Evolutionary conservation across 2,797 vertebrate species (phyloP), one percentile per base, ranked within the genome.

Genomic region (Tolypeutes matacus): DNA sequence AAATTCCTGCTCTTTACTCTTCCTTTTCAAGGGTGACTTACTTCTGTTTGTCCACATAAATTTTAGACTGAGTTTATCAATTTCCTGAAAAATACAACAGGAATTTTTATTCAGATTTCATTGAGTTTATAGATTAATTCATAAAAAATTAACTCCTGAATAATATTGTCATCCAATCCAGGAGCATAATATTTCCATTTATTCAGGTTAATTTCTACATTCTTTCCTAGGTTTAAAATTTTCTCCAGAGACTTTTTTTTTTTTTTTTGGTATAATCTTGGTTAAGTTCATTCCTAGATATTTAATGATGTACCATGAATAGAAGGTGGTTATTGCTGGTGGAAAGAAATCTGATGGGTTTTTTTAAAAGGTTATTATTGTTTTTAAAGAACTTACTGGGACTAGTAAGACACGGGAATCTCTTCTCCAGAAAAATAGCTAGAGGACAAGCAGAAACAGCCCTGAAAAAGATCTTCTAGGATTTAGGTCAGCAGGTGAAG

Each of bases 11-110:
- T 53, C 17, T 64, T 88, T 23, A 23, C 20, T 65, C 11, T 65
- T 46, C 42, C 34, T 82, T 82, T 70, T 53, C 42, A 72, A 94
- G 56, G 31, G 17, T 87, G 77, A 83, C 42, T 82, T 36, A 72
- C 58, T 78, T 27, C 27, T 73, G 27, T 65, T 72, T 42, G 14
- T 77, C 25, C 5, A 5, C 4, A 67, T 29, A 34, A 18, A 92
- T 72, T 88, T 80, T 84, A 92, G 78, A 88, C 64, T 42, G 21
- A 72, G 9, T 88, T 87, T 60, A 69, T 76, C 42, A 91, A 78
- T 17, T 80, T 84, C 36, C 39, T 21, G 23, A 34, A 76, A 93
- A 81, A 78, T 17, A 39, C 8, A 49, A 15, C 25, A 70, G 46
- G 46, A 65, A 65, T 39, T 62, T 82, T 81, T n/a, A 62, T 62